phyloP scores from a whole-genome alignment of 1,140 invertebrate species.

The Cydia pomonella region DNA sequence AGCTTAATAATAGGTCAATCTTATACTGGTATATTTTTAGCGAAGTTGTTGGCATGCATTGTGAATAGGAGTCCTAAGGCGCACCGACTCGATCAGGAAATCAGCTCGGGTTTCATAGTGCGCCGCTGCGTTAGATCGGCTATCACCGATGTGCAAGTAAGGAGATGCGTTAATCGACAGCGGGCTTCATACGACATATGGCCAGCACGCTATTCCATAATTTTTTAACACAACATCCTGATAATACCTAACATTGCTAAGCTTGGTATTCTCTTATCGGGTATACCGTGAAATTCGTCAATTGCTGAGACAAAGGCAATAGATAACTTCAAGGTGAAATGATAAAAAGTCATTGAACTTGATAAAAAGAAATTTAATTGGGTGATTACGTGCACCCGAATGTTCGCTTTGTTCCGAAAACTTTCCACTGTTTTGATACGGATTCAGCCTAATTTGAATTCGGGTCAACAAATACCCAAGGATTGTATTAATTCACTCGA shows the following conservation, averaged over 20 bases:
- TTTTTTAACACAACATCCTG: not conserved
- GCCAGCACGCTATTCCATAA: not conserved
- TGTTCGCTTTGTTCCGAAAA: slow-evolving; percentile 29
- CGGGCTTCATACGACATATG: not conserved
- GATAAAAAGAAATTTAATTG: slow-evolving; percentile 55
- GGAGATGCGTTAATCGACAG: not conserved
- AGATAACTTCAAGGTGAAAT: slow-evolving; percentile 67
- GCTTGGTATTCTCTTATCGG: not conserved
- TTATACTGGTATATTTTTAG: slow-evolving; percentile 1
- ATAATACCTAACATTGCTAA: not conserved
- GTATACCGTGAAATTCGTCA: slow-evolving; percentile 37
- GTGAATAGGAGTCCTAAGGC: not conserved
- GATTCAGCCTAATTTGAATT: slow-evolving; percentile 29
- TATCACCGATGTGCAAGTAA: not conserved
- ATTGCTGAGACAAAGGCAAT: slow-evolving; percentile 51
- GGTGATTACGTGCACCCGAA: slow-evolving; percentile 29
- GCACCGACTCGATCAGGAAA: slow-evolving; percentile 2
- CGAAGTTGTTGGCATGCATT: not conserved
- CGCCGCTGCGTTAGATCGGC: not conserved
- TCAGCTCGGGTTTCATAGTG: not conserved
- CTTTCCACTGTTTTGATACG: slow-evolving; percentile 32
- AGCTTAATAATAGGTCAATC: not conserved
- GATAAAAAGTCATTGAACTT: slow-evolving; percentile 76
- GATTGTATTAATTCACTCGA: not conserved
- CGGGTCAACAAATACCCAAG: slow-evolving; percentile 6